Percentiles rank a stretch among this genome's conserved stretches.
Conservation (phyloP, 1,140 invertebrate species). For the Pteromalus puparum region DNA sequence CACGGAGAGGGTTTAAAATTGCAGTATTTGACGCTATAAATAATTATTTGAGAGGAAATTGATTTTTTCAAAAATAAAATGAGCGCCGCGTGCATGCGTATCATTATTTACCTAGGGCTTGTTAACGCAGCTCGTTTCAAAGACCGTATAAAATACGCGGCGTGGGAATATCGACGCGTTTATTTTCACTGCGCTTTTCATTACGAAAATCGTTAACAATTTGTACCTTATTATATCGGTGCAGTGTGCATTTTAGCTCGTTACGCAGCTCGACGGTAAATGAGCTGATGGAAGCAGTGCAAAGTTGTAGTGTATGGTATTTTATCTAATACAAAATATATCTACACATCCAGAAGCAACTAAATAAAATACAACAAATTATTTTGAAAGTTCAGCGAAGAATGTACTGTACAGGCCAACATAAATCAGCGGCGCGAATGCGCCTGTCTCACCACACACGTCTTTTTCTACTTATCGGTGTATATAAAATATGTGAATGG, state of each 20-base stretch:
- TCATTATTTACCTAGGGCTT: constrained; percentile 5
- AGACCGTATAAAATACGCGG: background rate
- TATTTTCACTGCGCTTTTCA: background rate
- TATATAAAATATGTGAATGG: background rate
- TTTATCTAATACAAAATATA: too few species aligned
- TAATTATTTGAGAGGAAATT: background rate
- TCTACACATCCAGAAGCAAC: background rate
- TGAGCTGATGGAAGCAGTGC: background rate
- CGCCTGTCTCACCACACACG: background rate
- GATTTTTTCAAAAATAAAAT: background rate
- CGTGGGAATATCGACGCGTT: background rate
- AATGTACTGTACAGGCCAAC: background rate
- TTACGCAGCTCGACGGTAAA: background rate
- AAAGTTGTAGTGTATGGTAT: background rate
- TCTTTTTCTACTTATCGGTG: background rate
- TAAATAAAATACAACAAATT: background rate
- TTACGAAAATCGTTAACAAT: background rate
- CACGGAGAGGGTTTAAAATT: constrained; percentile 3
- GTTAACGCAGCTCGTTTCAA: background rate
- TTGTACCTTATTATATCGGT: background rate
- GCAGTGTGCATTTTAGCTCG: background rate
- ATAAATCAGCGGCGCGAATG: background rate
- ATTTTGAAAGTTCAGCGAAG: background rate
- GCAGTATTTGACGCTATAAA: constrained; percentile 2
- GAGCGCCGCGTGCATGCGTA: too few species aligned